Percentiles rank a stretch among this genome's conserved stretches.
Evolutionary conservation across 2,797 vertebrate species (phyloP).

Genomic region (Gambusia yucatana): DNA sequence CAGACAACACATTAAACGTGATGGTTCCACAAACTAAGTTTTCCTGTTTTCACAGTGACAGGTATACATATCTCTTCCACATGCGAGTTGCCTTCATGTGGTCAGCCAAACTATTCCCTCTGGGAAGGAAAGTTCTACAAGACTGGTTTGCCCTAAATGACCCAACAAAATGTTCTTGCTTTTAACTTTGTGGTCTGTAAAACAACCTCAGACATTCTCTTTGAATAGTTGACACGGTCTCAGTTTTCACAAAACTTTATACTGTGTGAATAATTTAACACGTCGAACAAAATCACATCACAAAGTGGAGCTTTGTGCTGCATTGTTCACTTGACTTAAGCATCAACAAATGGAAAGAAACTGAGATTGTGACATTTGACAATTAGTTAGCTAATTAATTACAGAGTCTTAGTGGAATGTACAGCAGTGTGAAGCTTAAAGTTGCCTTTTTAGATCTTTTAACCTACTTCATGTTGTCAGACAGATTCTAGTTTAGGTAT

Average conservation of each 20-base stretch:
- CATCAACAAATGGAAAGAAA: background rate
- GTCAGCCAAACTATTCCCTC: slow-evolving; percentile 18
- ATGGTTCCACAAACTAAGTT: slow-evolving; percentile 18
- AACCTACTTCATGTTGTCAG: background rate
- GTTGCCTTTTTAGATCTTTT: background rate
- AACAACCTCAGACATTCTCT: slow-evolving; percentile 39
- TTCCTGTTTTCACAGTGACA: slow-evolving; percentile 15
- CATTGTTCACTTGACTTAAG: background rate
- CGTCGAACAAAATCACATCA: background rate
- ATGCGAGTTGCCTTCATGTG: slow-evolving; percentile 43
- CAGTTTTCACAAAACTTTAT: slow-evolving; percentile 21
- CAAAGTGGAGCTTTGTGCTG: background rate
- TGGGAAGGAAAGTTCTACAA: slow-evolving; percentile 20
- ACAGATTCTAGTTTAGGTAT: background rate
- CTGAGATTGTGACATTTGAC: background rate
- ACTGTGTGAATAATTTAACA: background rate
- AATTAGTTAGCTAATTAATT: background rate
- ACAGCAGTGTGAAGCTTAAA: background rate
- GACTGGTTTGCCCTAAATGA: slow-evolving; percentile 43
- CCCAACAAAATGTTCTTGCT: slow-evolving; percentile 26
- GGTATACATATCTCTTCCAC: slow-evolving; percentile 5
- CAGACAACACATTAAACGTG: slow-evolving; percentile 22
- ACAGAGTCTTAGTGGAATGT: background rate
- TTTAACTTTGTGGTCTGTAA: slow-evolving; percentile 34
- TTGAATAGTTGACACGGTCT: slow-evolving; percentile 43